Evolutionary conservation across 2,797 vertebrate genomes (phyloP).

Genomic region (Sphenodon punctatus): DNA sequence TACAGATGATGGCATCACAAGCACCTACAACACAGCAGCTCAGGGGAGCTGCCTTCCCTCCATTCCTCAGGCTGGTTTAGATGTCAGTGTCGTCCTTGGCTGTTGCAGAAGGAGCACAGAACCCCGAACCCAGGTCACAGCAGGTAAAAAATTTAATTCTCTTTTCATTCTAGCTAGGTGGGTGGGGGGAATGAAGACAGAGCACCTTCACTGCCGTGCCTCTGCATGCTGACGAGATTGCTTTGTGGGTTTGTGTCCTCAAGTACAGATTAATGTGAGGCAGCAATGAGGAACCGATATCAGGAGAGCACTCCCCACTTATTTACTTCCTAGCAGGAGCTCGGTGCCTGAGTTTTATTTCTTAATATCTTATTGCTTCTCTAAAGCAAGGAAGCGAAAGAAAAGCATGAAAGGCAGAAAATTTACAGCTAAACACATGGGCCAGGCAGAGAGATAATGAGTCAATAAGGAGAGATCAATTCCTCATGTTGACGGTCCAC

Average conservation of each 20-base stretch:
- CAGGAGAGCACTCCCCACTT: not conserved
- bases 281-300: not conserved
- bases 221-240: not conserved
- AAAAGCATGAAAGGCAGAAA: not conserved
- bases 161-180: not conserved
- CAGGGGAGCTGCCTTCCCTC: not conserved
- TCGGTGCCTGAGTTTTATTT: not conserved
- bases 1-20: not conserved
- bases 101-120: not conserved
- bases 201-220: not conserved
- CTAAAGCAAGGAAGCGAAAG: not conserved
- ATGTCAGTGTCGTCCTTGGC: not conserved
- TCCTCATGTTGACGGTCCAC: not conserved
- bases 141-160: not conserved
- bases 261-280: not conserved
- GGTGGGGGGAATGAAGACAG: not conserved
- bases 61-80: not conserved
- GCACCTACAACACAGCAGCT: not conserved
- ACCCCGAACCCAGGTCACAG: not conserved
- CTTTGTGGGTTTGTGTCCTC: not conserved
- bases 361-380: not conserved
- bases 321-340: not conserved
- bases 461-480: not conserved
- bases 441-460: not conserved
- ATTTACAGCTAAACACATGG: not conserved